Evolutionary conservation across 2,888 invertebrate genomes (phyloP).

Genomic region (Polydrusus pterygomalis): DNA sequence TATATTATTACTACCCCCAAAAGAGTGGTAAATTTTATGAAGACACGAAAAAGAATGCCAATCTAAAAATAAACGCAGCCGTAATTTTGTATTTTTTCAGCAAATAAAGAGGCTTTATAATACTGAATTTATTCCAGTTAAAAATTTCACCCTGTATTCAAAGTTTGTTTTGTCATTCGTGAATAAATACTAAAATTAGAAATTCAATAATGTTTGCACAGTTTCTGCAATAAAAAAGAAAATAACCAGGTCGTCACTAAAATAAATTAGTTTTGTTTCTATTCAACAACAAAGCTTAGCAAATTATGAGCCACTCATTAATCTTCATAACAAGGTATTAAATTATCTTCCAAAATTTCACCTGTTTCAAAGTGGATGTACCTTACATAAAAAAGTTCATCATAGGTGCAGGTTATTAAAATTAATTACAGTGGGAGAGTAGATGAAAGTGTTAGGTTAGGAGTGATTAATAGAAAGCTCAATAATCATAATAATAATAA

Average conservation of each 20-base stretch:
- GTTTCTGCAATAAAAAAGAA: not conserved
- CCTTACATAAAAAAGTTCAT: not conserved
- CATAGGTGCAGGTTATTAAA: slow-evolving; percentile 14
- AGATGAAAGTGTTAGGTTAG: slow-evolving; percentile 14
- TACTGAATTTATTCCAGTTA: too few species aligned
- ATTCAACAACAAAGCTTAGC: slow-evolving; percentile 12
- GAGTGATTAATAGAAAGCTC: slow-evolving; percentile 1
- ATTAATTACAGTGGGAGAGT: slow-evolving; percentile 10
- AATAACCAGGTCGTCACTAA: not conserved
- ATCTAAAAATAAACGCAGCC: too few species aligned
- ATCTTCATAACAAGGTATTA: slow-evolving; percentile 13
- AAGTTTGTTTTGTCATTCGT: too few species aligned
- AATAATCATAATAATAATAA: too few species aligned
- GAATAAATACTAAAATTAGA: too few species aligned
- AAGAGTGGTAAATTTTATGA: too few species aligned
- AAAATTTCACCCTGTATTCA: too few species aligned
- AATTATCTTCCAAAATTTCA: slow-evolving; percentile 13
- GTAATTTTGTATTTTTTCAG: too few species aligned
- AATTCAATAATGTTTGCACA: too few species aligned
- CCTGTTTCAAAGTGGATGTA: slow-evolving; percentile 4
- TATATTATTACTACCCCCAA: too few species aligned
- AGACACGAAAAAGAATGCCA: too few species aligned
- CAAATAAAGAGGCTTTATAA: too few species aligned
- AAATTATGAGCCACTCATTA: slow-evolving; percentile 1
- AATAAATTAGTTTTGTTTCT: slow-evolving; percentile 6